Percentiles rank a stretch among this genome's conserved stretches.
Evolutionary conservation across 2,888 invertebrate genomes (phyloP).

Genomic region (Drosophila cognata): DNA sequence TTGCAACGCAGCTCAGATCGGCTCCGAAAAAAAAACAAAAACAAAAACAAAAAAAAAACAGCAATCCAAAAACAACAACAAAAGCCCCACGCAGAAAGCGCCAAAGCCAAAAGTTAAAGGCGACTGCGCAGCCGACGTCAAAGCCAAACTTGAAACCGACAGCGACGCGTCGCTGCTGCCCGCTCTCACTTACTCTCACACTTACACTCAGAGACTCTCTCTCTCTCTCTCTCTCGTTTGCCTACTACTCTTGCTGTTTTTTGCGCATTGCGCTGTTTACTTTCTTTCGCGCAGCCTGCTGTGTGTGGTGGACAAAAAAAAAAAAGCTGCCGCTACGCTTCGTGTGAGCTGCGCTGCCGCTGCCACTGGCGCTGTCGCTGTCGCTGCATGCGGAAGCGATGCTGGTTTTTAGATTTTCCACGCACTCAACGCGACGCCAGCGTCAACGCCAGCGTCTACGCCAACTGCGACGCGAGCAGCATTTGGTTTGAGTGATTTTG

Average conservation of each 20-base stretch:
- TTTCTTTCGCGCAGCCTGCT: constrained; percentile 77
- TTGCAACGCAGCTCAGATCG: constrained; percentile 72
- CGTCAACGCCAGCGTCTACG: constrained; percentile 16
- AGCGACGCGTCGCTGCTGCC: constrained; percentile 28
- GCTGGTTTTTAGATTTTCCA: constrained; percentile 55
- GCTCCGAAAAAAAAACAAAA: constrained; percentile 43
- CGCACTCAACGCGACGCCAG: constrained; percentile 8
- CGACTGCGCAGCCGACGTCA: constrained; percentile 63
- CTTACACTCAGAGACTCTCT: constrained; percentile 4
- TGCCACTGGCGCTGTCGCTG: constrained; percentile 25
- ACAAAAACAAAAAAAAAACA: constrained; percentile 14
- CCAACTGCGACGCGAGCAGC: constrained; percentile 12
- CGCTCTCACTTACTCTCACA: constrained; percentile 24
- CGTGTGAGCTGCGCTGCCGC: constrained; percentile 52
- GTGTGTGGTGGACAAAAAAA: constrained; percentile 18
- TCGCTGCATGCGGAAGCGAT: constrained; percentile 66
- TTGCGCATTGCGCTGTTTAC: constrained; percentile 76
- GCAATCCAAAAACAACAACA: constrained; percentile 16
- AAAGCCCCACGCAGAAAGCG: constrained; percentile 68
- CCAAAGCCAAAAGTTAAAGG: constrained; percentile 56
- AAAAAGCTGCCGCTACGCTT: constrained; percentile 61
- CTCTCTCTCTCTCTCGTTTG: constrained; percentile 11
- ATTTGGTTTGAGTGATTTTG: constrained; percentile 41
- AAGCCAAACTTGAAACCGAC: constrained; percentile 76
- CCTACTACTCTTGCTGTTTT: constrained; percentile 47